phyloP scores from a whole-genome alignment of 1,140 invertebrate genomes.

The Araneus ventricosus region DNA sequence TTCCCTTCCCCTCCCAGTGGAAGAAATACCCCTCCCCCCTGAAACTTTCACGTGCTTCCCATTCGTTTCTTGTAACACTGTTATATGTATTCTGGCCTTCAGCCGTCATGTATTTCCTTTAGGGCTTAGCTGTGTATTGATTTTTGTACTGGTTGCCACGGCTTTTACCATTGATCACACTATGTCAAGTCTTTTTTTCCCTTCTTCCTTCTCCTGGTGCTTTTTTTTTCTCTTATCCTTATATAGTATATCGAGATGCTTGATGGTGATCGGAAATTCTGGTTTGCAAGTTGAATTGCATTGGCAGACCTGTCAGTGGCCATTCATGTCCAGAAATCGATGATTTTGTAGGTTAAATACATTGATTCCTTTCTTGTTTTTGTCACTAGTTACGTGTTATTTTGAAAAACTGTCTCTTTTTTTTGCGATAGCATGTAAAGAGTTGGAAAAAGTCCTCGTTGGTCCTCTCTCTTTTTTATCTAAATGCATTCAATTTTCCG shows the following conservation, averaged over 20 bases:
- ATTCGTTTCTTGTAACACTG: conserved; percentile 49
- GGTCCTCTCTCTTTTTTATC: not conserved
- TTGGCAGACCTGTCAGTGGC: conserved; percentile 48
- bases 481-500: not conserved
- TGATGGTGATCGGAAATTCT: conserved; percentile 38
- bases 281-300: conserved; percentile 58
- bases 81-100: conserved; percentile 32
- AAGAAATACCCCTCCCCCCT: not conserved
- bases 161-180: conserved; percentile 57
- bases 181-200: conserved; percentile 1
- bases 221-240: not conserved
- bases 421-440: not conserved
- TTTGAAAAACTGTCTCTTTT: not conserved
- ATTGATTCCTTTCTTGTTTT: conserved; percentile 39
- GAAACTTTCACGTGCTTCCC: conserved; percentile 27
- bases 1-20: not conserved
- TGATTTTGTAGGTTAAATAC: conserved; percentile 58
- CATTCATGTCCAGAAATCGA: conserved; percentile 42
- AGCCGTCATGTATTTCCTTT: conserved; percentile 50
- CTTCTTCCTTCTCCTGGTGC: not conserved
- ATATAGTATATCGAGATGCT: not conserved
- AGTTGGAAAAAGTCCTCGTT: not conserved
- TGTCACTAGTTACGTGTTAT: conserved; percentile 16
- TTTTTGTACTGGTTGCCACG: conserved; percentile 51
- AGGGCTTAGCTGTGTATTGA: conserved; percentile 52